phyloP scores from a whole-genome alignment of 2,113 vertebrate species.

The Cairina moschata region DNA sequence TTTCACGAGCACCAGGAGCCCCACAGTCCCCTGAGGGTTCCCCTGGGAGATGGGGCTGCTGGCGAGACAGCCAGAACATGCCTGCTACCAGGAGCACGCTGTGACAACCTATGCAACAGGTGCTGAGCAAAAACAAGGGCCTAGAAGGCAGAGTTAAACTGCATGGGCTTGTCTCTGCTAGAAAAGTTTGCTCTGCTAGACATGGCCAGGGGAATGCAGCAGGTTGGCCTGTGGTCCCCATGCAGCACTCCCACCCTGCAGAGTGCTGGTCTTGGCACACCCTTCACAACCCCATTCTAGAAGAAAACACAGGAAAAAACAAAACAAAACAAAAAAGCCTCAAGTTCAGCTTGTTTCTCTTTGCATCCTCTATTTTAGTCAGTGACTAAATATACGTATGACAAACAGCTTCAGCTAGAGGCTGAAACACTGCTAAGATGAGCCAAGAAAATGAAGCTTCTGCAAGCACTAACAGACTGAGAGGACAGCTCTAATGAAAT shows the following conservation, averaged over 20 bases:
- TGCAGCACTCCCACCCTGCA: not conserved
- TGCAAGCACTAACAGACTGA: not conserved
- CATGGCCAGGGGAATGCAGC: not conserved
- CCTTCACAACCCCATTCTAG: not conserved
- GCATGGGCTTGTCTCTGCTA: not conserved
- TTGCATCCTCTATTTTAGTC: not conserved
- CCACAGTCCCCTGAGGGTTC: not conserved
- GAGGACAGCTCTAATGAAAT: not conserved
- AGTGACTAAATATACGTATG: not conserved
- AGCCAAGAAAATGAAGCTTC: not conserved
- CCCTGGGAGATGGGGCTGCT: not conserved
- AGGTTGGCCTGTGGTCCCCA: not conserved
- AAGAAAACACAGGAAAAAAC: not conserved
- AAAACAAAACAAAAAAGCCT: not conserved
- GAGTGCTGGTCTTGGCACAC: not conserved
- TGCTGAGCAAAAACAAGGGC: not conserved
- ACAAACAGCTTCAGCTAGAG: not conserved
- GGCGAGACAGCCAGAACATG: not conserved
- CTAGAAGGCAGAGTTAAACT: not conserved
- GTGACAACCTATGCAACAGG: not conserved
- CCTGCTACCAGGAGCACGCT: not conserved
- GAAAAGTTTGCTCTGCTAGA: not conserved
- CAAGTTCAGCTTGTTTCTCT: not conserved
- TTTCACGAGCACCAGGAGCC: not conserved
- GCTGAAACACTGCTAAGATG: not conserved